Evolutionary conservation across 1,140 invertebrate genomes (phyloP).

Genomic region (Steinernema khuongi): DNA sequence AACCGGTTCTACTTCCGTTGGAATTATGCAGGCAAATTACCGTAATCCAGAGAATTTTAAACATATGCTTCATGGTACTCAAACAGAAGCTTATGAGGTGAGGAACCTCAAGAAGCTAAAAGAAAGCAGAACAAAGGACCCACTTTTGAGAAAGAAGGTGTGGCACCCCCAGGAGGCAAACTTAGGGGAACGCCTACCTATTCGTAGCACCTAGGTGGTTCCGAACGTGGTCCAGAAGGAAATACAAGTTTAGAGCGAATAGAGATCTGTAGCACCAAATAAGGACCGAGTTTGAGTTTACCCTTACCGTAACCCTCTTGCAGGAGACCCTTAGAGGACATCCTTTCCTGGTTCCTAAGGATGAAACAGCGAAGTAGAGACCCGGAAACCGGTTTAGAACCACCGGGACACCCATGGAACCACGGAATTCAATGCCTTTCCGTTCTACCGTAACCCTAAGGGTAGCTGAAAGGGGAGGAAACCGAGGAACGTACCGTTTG

Average conservation of each 20-base stretch:
- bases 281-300: too few relatives aligned
- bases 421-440: not conserved
- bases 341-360: too few relatives aligned
- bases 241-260: too few relatives aligned
- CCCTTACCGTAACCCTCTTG: too few relatives aligned
- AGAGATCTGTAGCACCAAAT: too few relatives aligned
- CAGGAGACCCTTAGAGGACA: too few relatives aligned
- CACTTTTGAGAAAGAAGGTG: not conserved
- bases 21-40: too few relatives aligned
- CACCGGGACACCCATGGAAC: not conserved
- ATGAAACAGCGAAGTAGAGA: not conserved
- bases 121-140: not conserved
- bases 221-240: too few relatives aligned
- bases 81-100: not conserved
- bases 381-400: not conserved
- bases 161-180: too few relatives aligned
- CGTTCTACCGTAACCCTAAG: constrained; percentile 1
- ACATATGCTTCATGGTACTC: not conserved
- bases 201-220: too few relatives aligned
- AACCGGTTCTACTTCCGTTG: too few relatives aligned
- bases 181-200: too few relatives aligned
- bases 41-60: not conserved
- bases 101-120: not conserved
- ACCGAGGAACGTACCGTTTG: not conserved
- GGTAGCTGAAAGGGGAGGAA: not conserved